A percentile compares a stretch with the other conserved stretches of the same genome.
Evolutionary conservation across 2,797 vertebrate species (phyloP).

Genomic region (Lophius americanus): DNA sequence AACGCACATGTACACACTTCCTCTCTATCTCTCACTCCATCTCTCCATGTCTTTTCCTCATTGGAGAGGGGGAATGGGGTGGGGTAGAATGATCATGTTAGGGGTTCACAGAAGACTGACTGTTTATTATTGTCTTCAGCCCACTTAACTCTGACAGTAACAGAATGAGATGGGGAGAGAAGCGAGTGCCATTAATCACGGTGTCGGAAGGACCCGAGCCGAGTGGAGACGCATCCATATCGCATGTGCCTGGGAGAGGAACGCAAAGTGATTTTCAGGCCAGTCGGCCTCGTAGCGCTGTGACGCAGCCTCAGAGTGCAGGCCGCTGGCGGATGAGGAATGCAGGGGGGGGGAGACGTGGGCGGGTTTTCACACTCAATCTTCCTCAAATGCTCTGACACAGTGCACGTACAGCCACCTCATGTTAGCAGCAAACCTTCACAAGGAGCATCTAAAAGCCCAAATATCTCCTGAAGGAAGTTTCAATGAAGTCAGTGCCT

Average conservation of each 20-base stretch:
- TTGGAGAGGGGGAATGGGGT: constrained; percentile 55
- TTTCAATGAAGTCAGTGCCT: constrained; percentile 1
- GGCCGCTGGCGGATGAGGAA: constrained; percentile 56
- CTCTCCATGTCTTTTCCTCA: constrained; percentile 69
- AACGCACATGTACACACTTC: constrained; percentile 33
- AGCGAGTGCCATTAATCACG: constrained; percentile 83
- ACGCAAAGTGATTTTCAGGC: constrained; percentile 77
- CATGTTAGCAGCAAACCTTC: constrained; percentile 37
- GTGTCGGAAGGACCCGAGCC: constrained; percentile 70
- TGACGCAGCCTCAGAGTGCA: constrained; percentile 54
- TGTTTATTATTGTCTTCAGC: constrained; percentile 85
- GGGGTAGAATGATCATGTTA: constrained; percentile 76
- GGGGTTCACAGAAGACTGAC: constrained; percentile 81
- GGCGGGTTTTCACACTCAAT: constrained; percentile 72
- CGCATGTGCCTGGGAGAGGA: constrained; percentile 70
- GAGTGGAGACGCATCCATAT: constrained; percentile 75
- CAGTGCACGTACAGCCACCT: constrained; percentile 62
- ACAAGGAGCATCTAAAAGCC: constrained; percentile 47
- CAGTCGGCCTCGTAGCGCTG: constrained; percentile 57
- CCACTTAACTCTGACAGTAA: constrained; percentile 86
- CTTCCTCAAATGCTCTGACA: constrained; percentile 76
- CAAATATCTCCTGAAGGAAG: constrained; percentile 25
- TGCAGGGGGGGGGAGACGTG: constrained; percentile 40
- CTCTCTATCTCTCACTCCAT: constrained; percentile 63
- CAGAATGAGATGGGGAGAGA: constrained; percentile 83